Evolutionary conservation across 2,797 vertebrate species (phyloP).

Genomic region (Chrosomus eos): DNA sequence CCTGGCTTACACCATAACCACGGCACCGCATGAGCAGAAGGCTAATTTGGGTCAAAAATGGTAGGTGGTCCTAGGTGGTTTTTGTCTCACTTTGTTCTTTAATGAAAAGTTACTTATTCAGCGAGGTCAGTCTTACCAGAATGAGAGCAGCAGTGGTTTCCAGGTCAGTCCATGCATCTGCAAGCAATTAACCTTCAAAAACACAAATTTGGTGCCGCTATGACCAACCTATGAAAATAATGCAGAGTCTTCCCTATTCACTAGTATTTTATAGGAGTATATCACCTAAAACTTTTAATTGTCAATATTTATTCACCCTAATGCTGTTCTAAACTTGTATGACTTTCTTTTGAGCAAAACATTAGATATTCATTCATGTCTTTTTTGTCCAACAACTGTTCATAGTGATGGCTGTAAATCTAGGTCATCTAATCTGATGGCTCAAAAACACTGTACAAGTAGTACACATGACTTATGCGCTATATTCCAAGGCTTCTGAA

Average conservation of each 20-base stretch:
- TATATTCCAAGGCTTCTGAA: neutral
- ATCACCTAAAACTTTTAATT: neutral
- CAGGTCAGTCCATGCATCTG: constrained; percentile 71
- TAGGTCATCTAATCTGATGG: too few species aligned
- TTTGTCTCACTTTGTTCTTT: constrained; percentile 41
- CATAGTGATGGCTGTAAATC: neutral
- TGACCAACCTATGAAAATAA: constrained; percentile 67
- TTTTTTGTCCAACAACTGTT: neutral
- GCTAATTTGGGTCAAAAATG: constrained; percentile 61
- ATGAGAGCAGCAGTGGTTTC: constrained; percentile 65
- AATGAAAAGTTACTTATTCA: constrained; percentile 69
- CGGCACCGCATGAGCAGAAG: constrained; percentile 49
- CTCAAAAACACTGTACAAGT: neutral
- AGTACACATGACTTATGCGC: neutral
- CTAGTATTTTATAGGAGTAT: neutral
- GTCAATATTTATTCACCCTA: neutral
- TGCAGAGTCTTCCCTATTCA: constrained; percentile 36
- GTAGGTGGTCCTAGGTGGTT: constrained; percentile 75
- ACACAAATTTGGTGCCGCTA: constrained; percentile 61
- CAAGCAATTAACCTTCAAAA: constrained; percentile 72
- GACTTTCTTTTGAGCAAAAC: neutral
- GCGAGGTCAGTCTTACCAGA: constrained; percentile 58
- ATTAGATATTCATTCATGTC: neutral
- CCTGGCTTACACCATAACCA: constrained; percentile 44
- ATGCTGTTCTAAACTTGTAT: neutral